A percentile compares a stretch with the other conserved stretches of the same genome.
phyloP scores from a whole-genome alignment of 2,888 invertebrate genomes.

The Nematopogon swammerdamellus region DNA sequence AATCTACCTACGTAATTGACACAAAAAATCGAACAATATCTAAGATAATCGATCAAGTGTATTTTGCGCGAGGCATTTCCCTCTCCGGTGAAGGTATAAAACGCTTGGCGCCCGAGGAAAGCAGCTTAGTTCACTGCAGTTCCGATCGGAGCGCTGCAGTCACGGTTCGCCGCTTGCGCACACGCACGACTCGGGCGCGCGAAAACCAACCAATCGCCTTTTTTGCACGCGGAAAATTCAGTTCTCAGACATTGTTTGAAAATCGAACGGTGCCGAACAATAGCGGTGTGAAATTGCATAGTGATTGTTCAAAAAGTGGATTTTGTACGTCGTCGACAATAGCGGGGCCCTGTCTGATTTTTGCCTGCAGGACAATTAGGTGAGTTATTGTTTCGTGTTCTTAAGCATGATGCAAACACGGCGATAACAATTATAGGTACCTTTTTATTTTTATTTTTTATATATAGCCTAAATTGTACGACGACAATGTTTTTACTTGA shows the following conservation, averaged over 20 bases:
- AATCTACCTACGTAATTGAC: not conserved
- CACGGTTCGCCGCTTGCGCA: too few relatives aligned
- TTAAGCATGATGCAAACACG: too few relatives aligned
- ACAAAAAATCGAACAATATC: not conserved
- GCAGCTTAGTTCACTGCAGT: not conserved
- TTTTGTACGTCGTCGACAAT: not conserved
- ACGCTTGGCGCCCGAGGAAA: not conserved
- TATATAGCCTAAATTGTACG: too few relatives aligned
- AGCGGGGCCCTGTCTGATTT: not conserved
- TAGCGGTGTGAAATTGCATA: not conserved
- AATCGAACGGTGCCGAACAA: not conserved
- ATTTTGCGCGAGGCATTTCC: not conserved
- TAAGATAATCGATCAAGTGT: not conserved
- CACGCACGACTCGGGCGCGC: not conserved
- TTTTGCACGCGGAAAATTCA: not conserved
- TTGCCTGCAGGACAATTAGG: not conserved
- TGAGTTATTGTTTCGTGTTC: too few relatives aligned
- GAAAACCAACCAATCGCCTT: not conserved
- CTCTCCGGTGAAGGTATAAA: not conserved
- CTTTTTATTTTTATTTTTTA: too few relatives aligned
- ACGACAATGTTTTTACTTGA: too few relatives aligned
- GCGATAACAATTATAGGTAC: too few relatives aligned
- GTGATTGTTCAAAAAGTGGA: not conserved
- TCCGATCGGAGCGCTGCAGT: not conserved
- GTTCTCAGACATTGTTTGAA: not conserved